Conservation (phyloP, 2,113 vertebrate genomes). For the Sporophila hypoxantha region DNA sequence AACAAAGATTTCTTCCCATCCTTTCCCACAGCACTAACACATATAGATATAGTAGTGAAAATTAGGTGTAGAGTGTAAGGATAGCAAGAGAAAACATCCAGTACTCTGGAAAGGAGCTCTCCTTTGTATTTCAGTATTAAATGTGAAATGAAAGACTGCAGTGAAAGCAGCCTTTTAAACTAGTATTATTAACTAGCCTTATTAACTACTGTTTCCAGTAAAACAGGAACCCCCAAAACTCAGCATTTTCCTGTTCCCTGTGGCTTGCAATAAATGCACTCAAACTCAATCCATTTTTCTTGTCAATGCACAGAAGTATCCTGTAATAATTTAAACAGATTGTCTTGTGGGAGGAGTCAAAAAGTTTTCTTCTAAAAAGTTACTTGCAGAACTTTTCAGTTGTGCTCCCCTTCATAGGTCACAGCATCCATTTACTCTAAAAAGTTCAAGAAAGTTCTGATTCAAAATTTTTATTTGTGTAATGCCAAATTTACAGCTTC, state of each 20-base stretch:
- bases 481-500: background rate
- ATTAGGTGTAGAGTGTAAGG: background rate
- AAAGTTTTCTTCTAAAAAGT: background rate
- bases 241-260: background rate
- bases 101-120: background rate
- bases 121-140: background rate
- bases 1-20: background rate
- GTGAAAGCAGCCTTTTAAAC: background rate
- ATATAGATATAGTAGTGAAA: background rate
- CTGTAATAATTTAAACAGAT: background rate
- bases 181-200: no score
- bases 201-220: background rate
- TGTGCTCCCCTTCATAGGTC: background rate
- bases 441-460: background rate
- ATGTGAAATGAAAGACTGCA: background rate
- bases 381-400: background rate
- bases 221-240: background rate
- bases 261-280: background rate
- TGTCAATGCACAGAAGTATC: background rate
- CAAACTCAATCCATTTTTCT: background rate
- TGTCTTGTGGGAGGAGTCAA: background rate
- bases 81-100: background rate
- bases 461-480: background rate
- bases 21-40: background rate
- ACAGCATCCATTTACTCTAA: background rate